Evolutionary conservation across 2,797 vertebrate genomes (phyloP).

Genomic region (Micromesistius poutassou): DNA sequence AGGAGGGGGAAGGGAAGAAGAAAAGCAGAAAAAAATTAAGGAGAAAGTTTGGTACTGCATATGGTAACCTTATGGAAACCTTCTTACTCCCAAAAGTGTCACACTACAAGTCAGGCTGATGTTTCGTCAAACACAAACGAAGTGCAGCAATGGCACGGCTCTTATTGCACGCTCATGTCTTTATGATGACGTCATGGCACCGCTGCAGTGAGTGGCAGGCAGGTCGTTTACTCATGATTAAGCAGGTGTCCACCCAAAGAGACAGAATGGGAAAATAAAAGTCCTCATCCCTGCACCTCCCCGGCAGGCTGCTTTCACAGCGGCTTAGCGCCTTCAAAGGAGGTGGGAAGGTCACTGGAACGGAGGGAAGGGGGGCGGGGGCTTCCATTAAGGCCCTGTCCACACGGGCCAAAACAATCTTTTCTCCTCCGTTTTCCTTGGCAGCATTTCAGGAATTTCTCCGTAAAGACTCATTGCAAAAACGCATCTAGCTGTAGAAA

Average conservation of each 20-base stretch:
- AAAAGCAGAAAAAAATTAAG: background rate
- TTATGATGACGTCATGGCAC: background rate
- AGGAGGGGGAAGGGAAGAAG: background rate
- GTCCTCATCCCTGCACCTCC: background rate
- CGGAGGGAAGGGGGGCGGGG: constrained; percentile 45
- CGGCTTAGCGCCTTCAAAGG: constrained; percentile 45
- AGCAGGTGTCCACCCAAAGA: background rate
- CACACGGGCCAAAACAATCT: no score
- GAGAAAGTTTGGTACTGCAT: no score
- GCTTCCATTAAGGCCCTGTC: constrained; percentile 73
- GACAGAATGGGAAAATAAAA: background rate
- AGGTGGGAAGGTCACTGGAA: constrained; percentile 66
- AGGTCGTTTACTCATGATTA: background rate
- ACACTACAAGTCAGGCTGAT: background rate
- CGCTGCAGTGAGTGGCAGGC: background rate
- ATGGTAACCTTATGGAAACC: background rate
- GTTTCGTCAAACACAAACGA: background rate
- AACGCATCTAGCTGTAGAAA: no score
- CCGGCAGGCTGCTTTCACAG: background rate
- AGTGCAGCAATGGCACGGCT: background rate
- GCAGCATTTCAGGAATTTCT: no score
- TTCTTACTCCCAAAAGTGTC: background rate
- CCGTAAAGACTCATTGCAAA: no score
- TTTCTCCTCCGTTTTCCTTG: no score
- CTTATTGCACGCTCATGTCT: background rate